Evolutionary conservation across 2,113 vertebrate species (phyloP).

Genomic region (Myanophis thanlyinensis): DNA sequence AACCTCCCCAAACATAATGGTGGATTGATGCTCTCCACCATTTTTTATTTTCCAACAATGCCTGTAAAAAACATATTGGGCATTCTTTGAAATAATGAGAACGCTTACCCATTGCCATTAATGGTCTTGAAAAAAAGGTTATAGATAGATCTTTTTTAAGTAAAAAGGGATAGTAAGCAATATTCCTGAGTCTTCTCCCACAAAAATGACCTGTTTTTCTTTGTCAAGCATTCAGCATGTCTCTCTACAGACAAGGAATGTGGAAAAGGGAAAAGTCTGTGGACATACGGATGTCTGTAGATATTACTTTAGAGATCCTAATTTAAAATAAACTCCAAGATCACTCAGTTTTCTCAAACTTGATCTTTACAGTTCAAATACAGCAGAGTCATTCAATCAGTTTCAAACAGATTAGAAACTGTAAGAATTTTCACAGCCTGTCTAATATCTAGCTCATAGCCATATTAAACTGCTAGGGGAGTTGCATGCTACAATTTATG

Average conservation of each 20-base stretch:
- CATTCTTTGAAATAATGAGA: not conserved
- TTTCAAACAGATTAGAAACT: not conserved
- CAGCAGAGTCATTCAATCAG: not conserved
- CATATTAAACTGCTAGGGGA: not conserved
- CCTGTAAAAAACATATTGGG: not conserved
- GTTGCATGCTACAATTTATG: not conserved
- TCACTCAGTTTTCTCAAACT: slow-evolving; percentile 8
- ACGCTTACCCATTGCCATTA: not conserved
- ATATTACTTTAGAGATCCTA: not conserved
- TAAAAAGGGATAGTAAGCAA: not conserved
- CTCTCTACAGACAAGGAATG: not conserved
- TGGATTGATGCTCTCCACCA: not conserved
- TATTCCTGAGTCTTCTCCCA: not conserved
- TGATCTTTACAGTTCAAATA: not conserved
- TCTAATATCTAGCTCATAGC: not conserved
- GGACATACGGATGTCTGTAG: not conserved
- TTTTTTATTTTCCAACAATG: not conserved
- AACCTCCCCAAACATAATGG: not conserved
- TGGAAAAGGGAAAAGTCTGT: not conserved
- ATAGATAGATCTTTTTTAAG: not conserved
- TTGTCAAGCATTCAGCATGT: not conserved
- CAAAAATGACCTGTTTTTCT: not conserved
- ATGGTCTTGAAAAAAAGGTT: not conserved
- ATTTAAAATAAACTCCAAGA: not conserved
- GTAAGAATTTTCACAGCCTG: not conserved